Conservation (phyloP, 2,888 invertebrate genomes). For the Andrena haemorrhoa region DNA sequence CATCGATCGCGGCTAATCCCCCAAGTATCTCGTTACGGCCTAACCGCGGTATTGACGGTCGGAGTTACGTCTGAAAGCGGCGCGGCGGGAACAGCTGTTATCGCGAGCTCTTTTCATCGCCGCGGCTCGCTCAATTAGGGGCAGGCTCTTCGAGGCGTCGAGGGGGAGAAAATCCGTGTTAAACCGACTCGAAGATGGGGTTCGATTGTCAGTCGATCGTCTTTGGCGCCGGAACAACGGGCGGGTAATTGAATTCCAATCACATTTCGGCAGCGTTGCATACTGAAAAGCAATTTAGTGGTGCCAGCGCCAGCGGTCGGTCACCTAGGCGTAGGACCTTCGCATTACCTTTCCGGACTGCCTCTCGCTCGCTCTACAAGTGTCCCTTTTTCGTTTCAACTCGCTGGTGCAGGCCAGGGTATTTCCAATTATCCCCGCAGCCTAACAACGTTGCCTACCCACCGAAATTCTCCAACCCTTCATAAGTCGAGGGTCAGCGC, state of each 20-base stretch:
- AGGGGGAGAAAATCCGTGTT: slow-evolving; percentile 14
- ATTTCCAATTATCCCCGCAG: neutral
- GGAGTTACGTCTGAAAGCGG: slow-evolving; percentile 22
- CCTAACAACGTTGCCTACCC: neutral
- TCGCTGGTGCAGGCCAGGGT: neutral
- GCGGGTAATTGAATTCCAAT: slow-evolving; percentile 33
- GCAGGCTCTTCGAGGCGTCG: neutral
- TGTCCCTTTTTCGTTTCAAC: neutral
- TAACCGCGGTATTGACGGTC: slow-evolving; percentile 35
- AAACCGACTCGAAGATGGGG: slow-evolving; percentile 27
- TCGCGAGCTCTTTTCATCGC: slow-evolving; percentile 33
- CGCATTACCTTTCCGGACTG: neutral
- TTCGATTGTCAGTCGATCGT: slow-evolving; percentile 16
- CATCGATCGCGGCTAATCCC: slow-evolving; percentile 40
- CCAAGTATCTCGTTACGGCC: slow-evolving; percentile 34
- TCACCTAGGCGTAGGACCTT: slow-evolving; percentile 13
- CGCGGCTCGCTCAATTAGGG: slow-evolving; percentile 17
- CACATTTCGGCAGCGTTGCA: slow-evolving; percentile 28
- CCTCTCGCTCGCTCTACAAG: neutral
- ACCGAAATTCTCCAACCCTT: neutral
- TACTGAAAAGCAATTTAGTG: slow-evolving; percentile 23
- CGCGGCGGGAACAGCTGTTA: slow-evolving; percentile 33
- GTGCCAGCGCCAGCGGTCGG: slow-evolving; percentile 17
- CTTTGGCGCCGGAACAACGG: slow-evolving; percentile 11
- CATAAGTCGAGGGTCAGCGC: neutral